Evolutionary conservation across 2,888 invertebrate species (phyloP), one percentile per base, ranked within the genome.

Genomic region (Eurytoma adleriae): DNA sequence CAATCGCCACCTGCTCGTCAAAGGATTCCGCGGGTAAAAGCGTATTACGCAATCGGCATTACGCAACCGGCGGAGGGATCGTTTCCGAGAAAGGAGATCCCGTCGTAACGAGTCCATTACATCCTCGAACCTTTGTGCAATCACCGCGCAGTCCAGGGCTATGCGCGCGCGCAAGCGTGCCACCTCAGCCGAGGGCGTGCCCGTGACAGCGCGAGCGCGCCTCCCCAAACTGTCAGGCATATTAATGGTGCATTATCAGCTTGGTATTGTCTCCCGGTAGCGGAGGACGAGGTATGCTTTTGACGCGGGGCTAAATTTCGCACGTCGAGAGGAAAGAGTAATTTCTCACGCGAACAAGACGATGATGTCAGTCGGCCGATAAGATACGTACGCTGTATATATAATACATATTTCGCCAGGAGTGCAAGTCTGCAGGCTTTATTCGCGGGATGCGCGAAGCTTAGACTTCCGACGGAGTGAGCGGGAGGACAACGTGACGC

Each of bases 181-280:
- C 7, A 14, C 12, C 13, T n/a, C 48, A 4, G 75, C 16, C 18
- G 24, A 16, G 57, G 78, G 71, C 71, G 72, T 82, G 79, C 72
- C 69, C 72, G 68, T 79, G 82, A 79, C 82, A 76, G 79, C 16
- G 56, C 66, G 69, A 61, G 40, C 57, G 16, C 52, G 70, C 72
- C 70, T 80, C 69, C 75, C 54, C n/a, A 59, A 68, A 62, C 80
- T 80, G 79, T 80, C 83, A 67, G 78, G 82, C 74, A 80, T 83
- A 82, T 83, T 82, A 83, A 80, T 83, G 82, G 79, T 78, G 82
- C 77, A 80, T 82, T 80, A 82, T 78, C 82, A 82, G 82, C 80
- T 82, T 82, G 80, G 83, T 64, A 50, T 61, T 66, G 18, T 50
- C 56, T 56, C 18, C 24, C 5, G 40, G 40, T 24, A 20, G 59